Percentiles rank a stretch among this genome's conserved stretches.
These are phyloP conservation scores for Lepidotrigona ventralis DNA, from an alignment of 1,140 invertebrate species.

Conservation along the genomic window DNA sequence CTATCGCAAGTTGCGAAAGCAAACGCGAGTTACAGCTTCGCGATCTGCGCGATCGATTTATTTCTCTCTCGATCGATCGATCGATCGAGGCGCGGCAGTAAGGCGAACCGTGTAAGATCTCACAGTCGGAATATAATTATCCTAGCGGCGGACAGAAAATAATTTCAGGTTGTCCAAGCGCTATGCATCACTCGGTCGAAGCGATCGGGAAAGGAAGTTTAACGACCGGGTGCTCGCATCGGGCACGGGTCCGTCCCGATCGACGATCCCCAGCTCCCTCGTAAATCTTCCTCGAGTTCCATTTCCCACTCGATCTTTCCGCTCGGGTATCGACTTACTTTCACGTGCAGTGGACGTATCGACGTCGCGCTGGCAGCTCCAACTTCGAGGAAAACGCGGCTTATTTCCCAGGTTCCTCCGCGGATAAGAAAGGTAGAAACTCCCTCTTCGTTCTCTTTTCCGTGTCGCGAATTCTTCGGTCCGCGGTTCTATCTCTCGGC, in stretches of 20 bases:
- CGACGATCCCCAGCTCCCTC: conserved; percentile 43
- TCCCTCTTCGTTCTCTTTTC: not conserved
- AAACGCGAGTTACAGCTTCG: not conserved
- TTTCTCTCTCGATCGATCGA: not conserved
- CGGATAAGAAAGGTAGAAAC: not conserved
- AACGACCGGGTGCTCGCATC: conserved; percentile 42
- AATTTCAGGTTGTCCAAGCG: conserved; percentile 37
- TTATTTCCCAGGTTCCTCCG: conserved; percentile 11
- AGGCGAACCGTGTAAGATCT: conserved; percentile 3
- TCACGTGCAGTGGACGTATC: conserved; percentile 27
- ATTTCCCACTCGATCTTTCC: conserved; percentile 58
- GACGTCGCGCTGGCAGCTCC: conserved; percentile 17
- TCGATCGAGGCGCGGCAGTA: not conserved
- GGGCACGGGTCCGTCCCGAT: conserved; percentile 47
- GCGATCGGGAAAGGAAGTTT: conserved; percentile 60
- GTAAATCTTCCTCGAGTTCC: conserved; percentile 54
- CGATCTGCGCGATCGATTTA: conserved; percentile 1
- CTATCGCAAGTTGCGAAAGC: too few species aligned
- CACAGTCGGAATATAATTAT: conserved; percentile 47
- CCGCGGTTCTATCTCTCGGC: not conserved
- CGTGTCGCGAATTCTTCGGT: not conserved
- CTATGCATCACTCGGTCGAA: conserved; percentile 48
- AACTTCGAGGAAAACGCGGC: conserved; percentile 35
- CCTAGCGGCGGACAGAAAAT: conserved; percentile 34
- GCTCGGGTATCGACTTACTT: conserved; percentile 53